phyloP scores from a whole-genome alignment of 2,888 invertebrate species.

The Thymelicus sylvestris region DNA sequence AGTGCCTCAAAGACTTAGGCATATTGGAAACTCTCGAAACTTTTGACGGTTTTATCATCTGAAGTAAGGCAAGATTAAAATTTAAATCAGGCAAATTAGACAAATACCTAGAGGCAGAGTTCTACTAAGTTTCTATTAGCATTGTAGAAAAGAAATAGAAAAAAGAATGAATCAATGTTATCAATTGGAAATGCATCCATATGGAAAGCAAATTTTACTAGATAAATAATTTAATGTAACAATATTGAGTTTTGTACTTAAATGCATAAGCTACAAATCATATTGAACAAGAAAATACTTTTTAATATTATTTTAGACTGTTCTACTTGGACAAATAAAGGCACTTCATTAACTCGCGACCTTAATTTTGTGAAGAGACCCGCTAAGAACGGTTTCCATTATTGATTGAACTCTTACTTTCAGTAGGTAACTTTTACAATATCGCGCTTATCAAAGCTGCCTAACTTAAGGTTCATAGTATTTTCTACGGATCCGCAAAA shows the following conservation, averaged over 20 bases:
- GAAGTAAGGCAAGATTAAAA: neutral
- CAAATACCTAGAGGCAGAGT: neutral
- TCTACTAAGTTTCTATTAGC: constrained; percentile 1
- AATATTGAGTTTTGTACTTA: too few relatives aligned
- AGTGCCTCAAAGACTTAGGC: neutral
- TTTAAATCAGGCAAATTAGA: neutral
- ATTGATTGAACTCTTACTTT: too few relatives aligned
- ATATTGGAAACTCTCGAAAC: neutral
- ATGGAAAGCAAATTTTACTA: too few relatives aligned
- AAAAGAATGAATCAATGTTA: neutral
- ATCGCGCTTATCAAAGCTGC: too few relatives aligned
- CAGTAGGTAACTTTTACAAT: too few relatives aligned
- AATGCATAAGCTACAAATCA: too few relatives aligned
- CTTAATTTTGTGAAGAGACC: neutral
- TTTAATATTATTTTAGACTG: too few relatives aligned
- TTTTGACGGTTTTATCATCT: neutral
- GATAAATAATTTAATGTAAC: neutral
- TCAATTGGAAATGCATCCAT: too few relatives aligned
- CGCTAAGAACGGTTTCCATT: too few relatives aligned
- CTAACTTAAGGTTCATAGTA: neutral
- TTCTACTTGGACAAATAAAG: too few relatives aligned
- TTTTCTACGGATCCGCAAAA: constrained; percentile 6
- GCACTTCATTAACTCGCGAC: too few relatives aligned
- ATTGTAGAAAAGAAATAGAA: neutral
- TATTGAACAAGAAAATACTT: too few relatives aligned